Evolutionary conservation across 64 coral and sea anemone genomes (phyloP).

Genomic region (Montipora cactus): DNA sequence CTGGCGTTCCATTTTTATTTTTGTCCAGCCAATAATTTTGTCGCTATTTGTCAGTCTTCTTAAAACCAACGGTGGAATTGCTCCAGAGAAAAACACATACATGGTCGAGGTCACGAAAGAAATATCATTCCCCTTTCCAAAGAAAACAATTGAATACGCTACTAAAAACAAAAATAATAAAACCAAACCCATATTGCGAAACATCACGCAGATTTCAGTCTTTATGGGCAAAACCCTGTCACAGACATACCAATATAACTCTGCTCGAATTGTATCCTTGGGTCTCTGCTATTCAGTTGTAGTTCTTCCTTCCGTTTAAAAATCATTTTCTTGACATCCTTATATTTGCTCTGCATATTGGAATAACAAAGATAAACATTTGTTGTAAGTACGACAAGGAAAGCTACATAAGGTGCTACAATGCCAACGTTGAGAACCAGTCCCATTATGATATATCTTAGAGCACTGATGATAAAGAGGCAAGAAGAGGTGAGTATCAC

Average conservation of each 20-base stretch:
- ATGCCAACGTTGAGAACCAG: not conserved
- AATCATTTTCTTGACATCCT: not conserved
- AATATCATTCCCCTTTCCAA: not conserved
- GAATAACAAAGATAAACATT: constrained; percentile 17
- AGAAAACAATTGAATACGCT: not conserved
- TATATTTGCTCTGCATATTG: not conserved
- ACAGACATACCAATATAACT: constrained; percentile 9
- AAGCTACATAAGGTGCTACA: not conserved
- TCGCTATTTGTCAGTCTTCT: not conserved
- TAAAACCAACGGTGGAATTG: not conserved
- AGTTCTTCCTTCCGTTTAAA: not conserved
- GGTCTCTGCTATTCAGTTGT: not conserved
- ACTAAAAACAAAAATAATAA: not conserved
- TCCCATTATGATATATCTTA: not conserved
- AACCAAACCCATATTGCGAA: constrained; percentile 10
- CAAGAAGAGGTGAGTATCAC: too few relatives aligned
- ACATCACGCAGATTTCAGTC: not conserved
- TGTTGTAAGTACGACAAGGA: not conserved
- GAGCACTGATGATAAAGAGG: not conserved
- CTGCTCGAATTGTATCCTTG: not conserved
- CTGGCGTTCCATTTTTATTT: not conserved
- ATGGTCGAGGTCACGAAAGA: not conserved
- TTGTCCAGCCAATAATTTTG: not conserved
- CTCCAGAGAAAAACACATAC: not conserved
- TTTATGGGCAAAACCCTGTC: not conserved